Conservation (phyloP, 2,113 vertebrate genomes). For the Nesogale talazaci region DNA sequence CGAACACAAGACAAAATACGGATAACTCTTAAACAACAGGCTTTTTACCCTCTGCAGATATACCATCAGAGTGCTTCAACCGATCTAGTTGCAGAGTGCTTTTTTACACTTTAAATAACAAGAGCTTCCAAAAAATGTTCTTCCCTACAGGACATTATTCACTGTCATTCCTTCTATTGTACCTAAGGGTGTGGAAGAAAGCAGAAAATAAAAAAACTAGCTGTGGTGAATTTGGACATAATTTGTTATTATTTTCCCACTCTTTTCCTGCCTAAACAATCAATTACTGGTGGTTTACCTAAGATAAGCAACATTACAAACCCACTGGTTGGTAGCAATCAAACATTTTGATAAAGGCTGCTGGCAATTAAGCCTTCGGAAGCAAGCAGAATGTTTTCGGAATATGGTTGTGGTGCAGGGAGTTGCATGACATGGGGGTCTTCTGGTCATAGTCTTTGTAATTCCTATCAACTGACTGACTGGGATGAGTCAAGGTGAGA, state of each 20-base stretch:
- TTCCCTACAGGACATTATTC: conserved; percentile 5
- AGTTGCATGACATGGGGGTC: no score
- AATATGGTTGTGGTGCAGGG: no score
- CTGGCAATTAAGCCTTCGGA: no score
- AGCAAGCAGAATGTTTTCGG: no score
- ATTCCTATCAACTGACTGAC: no score
- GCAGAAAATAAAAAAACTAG: neutral
- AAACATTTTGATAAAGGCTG: no score
- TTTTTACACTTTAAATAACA: conserved; percentile 45
- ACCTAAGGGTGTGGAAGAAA: conserved; percentile 37
- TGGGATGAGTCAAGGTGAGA: no score
- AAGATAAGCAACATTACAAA: conserved; percentile 59
- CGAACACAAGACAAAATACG: conserved; percentile 5
- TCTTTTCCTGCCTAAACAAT: conserved; percentile 32
- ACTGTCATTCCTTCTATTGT: conserved; percentile 39
- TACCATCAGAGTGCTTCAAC: neutral
- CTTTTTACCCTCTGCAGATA: conserved; percentile 17
- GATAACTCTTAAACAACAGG: neutral
- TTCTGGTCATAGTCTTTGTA: no score
- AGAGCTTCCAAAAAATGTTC: neutral
- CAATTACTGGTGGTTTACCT: conserved; percentile 1
- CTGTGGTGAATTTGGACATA: conserved; percentile 6
- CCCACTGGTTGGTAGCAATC: neutral
- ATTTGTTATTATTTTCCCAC: conserved; percentile 29
- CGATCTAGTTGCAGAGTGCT: neutral